Base-by-base conservation (phyloP, 2,113 vertebrate genomes). In the Stomatorhinus ivindoensis region DNA sequence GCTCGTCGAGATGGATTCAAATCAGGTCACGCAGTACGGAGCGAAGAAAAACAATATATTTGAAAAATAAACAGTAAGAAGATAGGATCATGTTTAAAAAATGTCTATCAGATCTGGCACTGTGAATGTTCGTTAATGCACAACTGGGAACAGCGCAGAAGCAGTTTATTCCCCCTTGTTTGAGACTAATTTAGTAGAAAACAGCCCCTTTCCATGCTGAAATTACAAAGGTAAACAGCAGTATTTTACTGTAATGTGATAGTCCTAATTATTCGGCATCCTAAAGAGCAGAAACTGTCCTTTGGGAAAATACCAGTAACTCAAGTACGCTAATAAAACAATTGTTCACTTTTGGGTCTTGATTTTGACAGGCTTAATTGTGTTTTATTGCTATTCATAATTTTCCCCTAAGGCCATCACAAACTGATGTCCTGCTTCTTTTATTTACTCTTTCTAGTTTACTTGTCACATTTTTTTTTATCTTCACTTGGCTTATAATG, bases 281-380 rank as follows among this genome's bases (percentile, higher is more conserved):
- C 89, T 90, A 92, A 92, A 92, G 76, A 87, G 91, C 88, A 92
- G 90, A 89, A 90, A 92, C 91, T 89, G 89, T 89, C 87, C 90
- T 90, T 91, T 90, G 65, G 90, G 93, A 85, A 93, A 94, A 94
- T 90, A 92, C 93, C 91, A 90, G 92, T 90, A 94, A 94, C 90
- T 89, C 86, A 91, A 90, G 91, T 90, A 90, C 91, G 3, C 3
- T 73, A 87, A 87, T 24, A 89, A 24, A 42, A 46, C 73, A 46
- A 85, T 86, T 69, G 21, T 53, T 42, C 65, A 65, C 46, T 31
- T 27, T n/a, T n/a, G 8, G 4, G 9, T 13, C 48, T n/a, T 17
- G 21, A 47, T 84, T 46, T 58, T 27, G 31, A 42, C 76, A 58
- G 35, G 1, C 50, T 85, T 85, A 84, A 89, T 84, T 48, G 53